Evolutionary conservation across 2,797 vertebrate genomes (phyloP).

Genomic region (Sylvilagus floridanus): DNA sequence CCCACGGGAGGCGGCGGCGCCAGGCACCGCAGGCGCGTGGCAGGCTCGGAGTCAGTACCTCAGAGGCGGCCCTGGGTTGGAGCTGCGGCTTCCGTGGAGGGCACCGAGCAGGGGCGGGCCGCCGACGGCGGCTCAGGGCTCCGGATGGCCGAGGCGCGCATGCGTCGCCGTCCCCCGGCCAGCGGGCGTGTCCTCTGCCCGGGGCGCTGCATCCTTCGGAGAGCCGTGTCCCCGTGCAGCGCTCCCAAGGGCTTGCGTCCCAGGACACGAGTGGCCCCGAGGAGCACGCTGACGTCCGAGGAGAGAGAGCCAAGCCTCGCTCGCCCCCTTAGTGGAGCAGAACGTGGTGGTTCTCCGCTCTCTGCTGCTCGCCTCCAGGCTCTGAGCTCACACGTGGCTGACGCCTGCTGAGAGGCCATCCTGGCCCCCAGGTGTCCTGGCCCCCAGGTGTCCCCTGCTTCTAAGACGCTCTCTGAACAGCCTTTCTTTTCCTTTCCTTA

Average conservation of each 20-base stretch:
- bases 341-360: not conserved
- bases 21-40: fast-evolving
- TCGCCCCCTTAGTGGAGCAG: not conserved
- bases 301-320: not conserved
- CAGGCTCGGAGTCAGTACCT: fast-evolving
- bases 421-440: not conserved
- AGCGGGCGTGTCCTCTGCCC: not conserved
- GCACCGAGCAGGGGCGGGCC: not conserved
- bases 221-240: fast-evolving
- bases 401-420: not conserved
- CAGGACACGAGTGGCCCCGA: fast-evolving
- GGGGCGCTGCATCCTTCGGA: too few relatives aligned
- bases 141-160: fast-evolving
- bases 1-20: not conserved
- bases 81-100: not conserved
- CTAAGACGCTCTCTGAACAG: not conserved
- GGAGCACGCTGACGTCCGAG: too few relatives aligned
- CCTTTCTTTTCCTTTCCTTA: not conserved
- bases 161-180: not conserved
- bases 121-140: fast-evolving
- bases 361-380: not conserved
- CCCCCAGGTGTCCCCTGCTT: not conserved
- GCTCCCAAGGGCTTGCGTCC: not conserved
- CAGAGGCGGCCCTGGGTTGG: too few relatives aligned
- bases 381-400: too few relatives aligned